These are phyloP conservation scores for Caenorhabditis sp. DNA, from an alignment of 2,888 invertebrate species.

Conservation along the genomic window DNA sequence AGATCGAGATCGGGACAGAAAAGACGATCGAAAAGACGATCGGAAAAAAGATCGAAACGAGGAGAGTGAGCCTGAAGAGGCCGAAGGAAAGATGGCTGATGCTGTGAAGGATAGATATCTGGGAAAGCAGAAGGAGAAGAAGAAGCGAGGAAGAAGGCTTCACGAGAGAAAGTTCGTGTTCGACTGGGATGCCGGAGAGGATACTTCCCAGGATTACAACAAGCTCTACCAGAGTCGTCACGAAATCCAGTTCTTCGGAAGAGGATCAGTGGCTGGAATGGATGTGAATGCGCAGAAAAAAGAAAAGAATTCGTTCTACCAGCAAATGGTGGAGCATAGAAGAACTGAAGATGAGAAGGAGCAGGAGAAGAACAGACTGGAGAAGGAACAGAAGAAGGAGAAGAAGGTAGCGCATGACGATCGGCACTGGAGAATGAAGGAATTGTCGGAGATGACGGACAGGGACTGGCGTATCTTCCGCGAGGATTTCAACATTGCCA, in stretches of 20 bases:
- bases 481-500: conserved; percentile 98
- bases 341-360: conserved; percentile 96
- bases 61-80: conserved; percentile 52
- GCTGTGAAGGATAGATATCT: conserved; percentile 75
- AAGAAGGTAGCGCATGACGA: conserved; percentile 99
- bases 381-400: conserved; percentile 82
- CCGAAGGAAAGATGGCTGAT: conserved; percentile 71
- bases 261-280: conserved; percentile 97
- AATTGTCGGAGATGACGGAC: conserved; percentile 93
- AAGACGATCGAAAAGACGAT: conserved; percentile 41
- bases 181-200: conserved; percentile 99
- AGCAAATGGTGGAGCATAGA: conserved; percentile 92
- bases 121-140: conserved; percentile 81
- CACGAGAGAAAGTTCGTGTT: conserved; percentile 99
- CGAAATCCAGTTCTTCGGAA: conserved; percentile 96
- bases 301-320: conserved; percentile 97
- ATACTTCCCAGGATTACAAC: conserved; percentile 97
- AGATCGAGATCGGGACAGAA: conserved; percentile 48
- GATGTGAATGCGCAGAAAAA: conserved; percentile 86
- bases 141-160: conserved; percentile 86
- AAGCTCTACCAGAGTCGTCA: conserved; percentile 95
- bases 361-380: conserved; percentile 86
- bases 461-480: conserved; percentile 99
- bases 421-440: conserved; percentile 97
- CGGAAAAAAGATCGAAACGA: conserved; percentile 30